phyloP scores from a whole-genome alignment of 2,797 vertebrate genomes.

The Leptoclinus maculatus region DNA sequence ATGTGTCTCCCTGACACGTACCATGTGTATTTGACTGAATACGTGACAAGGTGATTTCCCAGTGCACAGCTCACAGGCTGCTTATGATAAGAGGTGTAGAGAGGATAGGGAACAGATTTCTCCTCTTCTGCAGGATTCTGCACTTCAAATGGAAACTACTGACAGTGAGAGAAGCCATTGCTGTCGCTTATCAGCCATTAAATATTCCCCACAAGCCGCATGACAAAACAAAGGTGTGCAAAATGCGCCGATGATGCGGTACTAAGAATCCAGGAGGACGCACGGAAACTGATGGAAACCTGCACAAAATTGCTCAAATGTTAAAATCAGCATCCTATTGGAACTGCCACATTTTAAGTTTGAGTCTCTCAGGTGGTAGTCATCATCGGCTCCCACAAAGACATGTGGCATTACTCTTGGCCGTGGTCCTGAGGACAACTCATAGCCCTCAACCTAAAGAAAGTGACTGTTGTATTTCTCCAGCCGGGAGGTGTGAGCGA shows the following conservation, averaged over 20 bases:
- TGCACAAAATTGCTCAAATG: neutral
- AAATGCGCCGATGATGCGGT: neutral
- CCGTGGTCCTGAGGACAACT: slow-evolving; percentile 15
- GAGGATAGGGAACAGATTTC: slow-evolving; percentile 67
- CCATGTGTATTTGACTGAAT: slow-evolving; percentile 19
- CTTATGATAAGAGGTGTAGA: slow-evolving; percentile 71
- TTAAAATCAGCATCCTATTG: slow-evolving; percentile 5
- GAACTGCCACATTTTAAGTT: slow-evolving; percentile 19
- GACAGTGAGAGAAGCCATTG: slow-evolving; percentile 56
- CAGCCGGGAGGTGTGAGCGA: slow-evolving; percentile 62
- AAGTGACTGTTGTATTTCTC: slow-evolving; percentile 13
- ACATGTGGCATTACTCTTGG: slow-evolving; percentile 15
- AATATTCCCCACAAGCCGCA: slow-evolving; percentile 17
- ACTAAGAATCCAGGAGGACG: neutral
- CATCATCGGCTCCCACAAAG: slow-evolving; percentile 38
- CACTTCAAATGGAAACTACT: slow-evolving; percentile 60
- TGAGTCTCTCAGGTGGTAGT: slow-evolving; percentile 46
- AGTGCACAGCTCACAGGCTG: slow-evolving; percentile 44
- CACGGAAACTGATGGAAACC: neutral
- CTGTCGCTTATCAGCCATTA: slow-evolving; percentile 40
- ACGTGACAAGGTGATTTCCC: slow-evolving; percentile 46
- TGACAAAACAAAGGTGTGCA: slow-evolving; percentile 23
- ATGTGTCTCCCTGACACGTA: slow-evolving; percentile 27
- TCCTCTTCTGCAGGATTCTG: slow-evolving; percentile 51
- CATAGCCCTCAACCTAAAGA: neutral